Percentiles rank a stretch among this genome's conserved stretches.
These are phyloP conservation scores for Lipophrys pholis DNA, from an alignment of 2,113 vertebrate species.

Conservation along the genomic window DNA sequence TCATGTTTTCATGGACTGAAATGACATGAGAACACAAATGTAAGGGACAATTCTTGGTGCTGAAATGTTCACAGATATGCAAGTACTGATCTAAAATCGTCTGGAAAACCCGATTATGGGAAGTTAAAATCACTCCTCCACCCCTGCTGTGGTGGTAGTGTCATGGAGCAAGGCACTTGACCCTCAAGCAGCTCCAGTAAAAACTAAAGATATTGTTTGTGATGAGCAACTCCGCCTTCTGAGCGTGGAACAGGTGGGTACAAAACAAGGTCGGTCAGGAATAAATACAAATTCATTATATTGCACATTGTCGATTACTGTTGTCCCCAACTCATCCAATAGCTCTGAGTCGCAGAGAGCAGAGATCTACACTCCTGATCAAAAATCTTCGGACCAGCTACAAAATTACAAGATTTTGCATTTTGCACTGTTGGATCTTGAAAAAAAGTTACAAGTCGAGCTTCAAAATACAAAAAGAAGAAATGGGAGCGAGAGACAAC, in stretches of 20 bases:
- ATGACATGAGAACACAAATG: neutral
- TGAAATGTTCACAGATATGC: conserved; percentile 31
- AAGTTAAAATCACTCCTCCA: conserved; percentile 1
- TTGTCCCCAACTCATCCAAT: too few species aligned
- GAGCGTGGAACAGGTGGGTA: conserved; percentile 10
- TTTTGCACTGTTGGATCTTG: too few species aligned
- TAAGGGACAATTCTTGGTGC: neutral
- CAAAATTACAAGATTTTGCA: too few species aligned
- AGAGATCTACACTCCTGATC: too few species aligned
- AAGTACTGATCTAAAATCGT: conserved; percentile 5
- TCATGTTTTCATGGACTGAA: neutral
- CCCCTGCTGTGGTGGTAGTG: conserved; percentile 5
- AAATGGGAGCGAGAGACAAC: too few species aligned
- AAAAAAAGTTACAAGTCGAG: too few species aligned
- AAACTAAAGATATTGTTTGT: neutral
- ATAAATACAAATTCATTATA: conserved; percentile 7
- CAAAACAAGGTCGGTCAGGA: neutral
- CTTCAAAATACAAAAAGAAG: too few species aligned
- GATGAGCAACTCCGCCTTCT: neutral
- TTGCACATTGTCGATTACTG: conserved; percentile 39
- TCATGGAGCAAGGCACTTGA: conserved; percentile 67
- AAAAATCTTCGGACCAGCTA: too few species aligned
- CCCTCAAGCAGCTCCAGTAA: conserved; percentile 18
- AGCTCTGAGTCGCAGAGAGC: too few species aligned
- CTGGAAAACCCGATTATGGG: neutral